Evolutionary conservation across 37 sponge, comb jelly and placozoan species (phyloP), one percentile per base, ranked within the genome.

Genomic region (Aplysina aerophoba): DNA sequence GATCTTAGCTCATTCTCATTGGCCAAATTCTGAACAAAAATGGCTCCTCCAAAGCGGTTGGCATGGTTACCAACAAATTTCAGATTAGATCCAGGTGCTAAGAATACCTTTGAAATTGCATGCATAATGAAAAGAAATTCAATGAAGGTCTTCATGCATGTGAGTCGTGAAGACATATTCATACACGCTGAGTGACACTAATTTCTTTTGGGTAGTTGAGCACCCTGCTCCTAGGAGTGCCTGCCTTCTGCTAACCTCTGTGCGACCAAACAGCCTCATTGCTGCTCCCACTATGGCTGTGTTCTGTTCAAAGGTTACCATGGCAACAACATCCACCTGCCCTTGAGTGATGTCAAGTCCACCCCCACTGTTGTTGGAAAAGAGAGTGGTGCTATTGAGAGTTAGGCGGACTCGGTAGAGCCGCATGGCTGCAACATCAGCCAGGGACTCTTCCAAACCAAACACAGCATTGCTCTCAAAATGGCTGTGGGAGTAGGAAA

Each of bases 201-300:
- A n/a, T n/a, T n/a, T n/a, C n/a, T n/a, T n/a, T n/a, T n/a, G n/a
- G n/a, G n/a, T n/a, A n/a, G n/a, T n/a, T n/a, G n/a, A n/a, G n/a
- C n/a, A n/a, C n/a, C n/a, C n/a, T n/a, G n/a, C n/a, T n/a, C n/a
- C n/a, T n/a, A n/a, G n/a, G n/a, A n/a, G n/a, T n/a, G n/a, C n/a
- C n/a, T n/a, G n/a, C n/a, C n/a, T n/a, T n/a, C n/a, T n/a, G n/a
- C 66, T 65, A 24, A 65, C 66, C 66, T 30, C 6, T 11, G 66
- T 30, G 6, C 22, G 66, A 16, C 27, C 27, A 30, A 30, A 20
- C 28, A 65, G 19, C 22, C 66, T 65, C 21, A 92, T 89, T 19
- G 90, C 93, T 27, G 81, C 93, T 60, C 93, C 93, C 79, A 89
- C 86, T 60, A 89, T 79, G 44, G 93, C 93, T 12, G 21, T 75